Conservation (phyloP, 2,113 vertebrate species). For the Gobiocypris rarus region DNA sequence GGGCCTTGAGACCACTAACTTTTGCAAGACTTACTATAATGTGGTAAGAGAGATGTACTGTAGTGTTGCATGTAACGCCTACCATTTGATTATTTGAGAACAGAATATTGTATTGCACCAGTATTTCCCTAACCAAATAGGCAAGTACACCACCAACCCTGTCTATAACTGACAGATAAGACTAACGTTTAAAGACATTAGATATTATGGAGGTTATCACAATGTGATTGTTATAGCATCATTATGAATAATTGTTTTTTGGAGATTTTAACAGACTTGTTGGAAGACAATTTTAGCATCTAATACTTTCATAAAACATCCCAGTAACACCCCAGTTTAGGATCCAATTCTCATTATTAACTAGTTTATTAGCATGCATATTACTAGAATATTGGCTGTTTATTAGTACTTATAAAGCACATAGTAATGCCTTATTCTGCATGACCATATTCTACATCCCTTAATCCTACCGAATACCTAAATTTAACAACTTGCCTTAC, state of each 20-base stretch:
- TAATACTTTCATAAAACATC: not conserved
- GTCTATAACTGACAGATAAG: not conserved
- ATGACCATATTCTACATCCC: too few species aligned
- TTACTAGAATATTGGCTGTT: too few species aligned
- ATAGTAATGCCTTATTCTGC: too few species aligned
- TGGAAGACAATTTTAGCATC: too few species aligned
- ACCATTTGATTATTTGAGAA: conserved; percentile 1
- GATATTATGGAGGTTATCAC: not conserved
- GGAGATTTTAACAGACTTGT: not conserved
- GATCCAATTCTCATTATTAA: too few species aligned
- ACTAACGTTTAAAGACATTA: not conserved
- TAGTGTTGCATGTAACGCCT: not conserved
- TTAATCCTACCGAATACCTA: too few species aligned
- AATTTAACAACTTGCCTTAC: too few species aligned
- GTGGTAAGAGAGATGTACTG: conserved; percentile 82
- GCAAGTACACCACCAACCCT: not conserved
- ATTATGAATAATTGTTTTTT: not conserved
- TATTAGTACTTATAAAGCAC: too few species aligned
- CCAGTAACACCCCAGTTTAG: too few species aligned
- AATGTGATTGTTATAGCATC: not conserved
- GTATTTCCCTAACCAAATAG: conserved; percentile 16
- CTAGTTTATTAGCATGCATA: too few species aligned
- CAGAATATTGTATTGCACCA: not conserved
- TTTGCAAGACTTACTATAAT: conserved; percentile 97
- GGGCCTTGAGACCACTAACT: conserved; percentile 87